Conservation (phyloP, 2,888 invertebrate species). For the Metopia argyrocephala region DNA sequence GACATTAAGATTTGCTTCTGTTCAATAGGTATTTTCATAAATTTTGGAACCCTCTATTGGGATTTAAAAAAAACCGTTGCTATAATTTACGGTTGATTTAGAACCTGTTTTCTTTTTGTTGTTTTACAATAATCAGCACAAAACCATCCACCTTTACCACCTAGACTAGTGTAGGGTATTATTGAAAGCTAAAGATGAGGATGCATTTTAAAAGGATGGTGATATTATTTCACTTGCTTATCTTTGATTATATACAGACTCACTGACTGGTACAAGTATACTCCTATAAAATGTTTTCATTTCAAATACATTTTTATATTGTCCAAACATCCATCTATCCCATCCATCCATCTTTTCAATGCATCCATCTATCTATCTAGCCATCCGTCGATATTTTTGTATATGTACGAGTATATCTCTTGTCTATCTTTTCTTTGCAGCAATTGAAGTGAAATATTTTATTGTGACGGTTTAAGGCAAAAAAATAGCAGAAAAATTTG, state of each 20-base stretch:
- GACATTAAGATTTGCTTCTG: too few relatives aligned
- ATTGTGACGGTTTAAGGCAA: conserved; percentile 37
- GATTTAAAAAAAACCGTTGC: too few relatives aligned
- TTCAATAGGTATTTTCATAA: too few relatives aligned
- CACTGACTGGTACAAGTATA: background rate
- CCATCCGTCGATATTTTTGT: background rate
- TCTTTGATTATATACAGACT: conserved; percentile 43
- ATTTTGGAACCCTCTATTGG: too few relatives aligned
- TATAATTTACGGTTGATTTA: conserved; percentile 28
- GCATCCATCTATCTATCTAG: background rate
- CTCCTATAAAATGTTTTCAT: conserved; percentile 22
- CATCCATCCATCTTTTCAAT: background rate
- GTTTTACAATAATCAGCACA: background rate
- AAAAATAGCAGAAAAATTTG: conserved; percentile 3
- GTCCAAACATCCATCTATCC: background rate
- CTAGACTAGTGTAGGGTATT: too few relatives aligned
- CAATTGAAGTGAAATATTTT: conserved; percentile 35
- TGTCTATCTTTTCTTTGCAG: too few relatives aligned
- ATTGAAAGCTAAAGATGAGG: conserved; percentile 17
- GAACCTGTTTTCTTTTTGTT: conserved; percentile 13
- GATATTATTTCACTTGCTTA: conserved; percentile 37
- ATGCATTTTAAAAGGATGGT: conserved; percentile 22
- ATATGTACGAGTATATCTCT: too few relatives aligned
- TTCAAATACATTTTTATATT: conserved; percentile 34
- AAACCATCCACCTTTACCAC: background rate